A percentile compares a stretch with the other conserved stretches of the same genome.
phyloP scores from a whole-genome alignment of 2,888 invertebrate genomes.

The Aricia artaxerxes region DNA sequence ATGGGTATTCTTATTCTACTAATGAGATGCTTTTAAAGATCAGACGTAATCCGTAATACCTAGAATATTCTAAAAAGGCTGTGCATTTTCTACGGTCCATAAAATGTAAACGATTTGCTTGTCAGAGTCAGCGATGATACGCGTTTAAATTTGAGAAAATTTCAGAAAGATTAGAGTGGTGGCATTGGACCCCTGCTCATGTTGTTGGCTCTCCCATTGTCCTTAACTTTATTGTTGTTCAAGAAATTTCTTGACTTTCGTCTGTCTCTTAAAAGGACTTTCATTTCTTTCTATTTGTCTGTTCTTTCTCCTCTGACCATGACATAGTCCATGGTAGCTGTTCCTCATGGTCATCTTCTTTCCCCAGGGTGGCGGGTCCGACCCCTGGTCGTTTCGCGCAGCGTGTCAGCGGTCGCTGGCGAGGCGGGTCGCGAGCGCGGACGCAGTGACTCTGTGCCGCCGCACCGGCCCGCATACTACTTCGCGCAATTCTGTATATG shows the following conservation, averaged over 20 bases:
- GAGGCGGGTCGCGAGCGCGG: slow-evolving; percentile 75
- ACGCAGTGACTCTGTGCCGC: slow-evolving; percentile 75
- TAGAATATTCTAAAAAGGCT: too few relatives aligned
- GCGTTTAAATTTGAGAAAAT: too few relatives aligned
- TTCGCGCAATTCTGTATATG: slow-evolving; percentile 86
- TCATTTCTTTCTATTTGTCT: not conserved
- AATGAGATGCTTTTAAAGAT: not conserved
- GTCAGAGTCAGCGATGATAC: too few relatives aligned
- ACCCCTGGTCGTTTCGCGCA: slow-evolving; percentile 80
- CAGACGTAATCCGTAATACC: too few relatives aligned
- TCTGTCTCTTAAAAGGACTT: not conserved
- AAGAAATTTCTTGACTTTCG: too few relatives aligned
- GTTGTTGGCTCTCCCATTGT: too few relatives aligned
- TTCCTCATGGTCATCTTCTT: not conserved
- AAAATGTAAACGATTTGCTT: too few relatives aligned
- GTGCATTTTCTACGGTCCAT: too few relatives aligned
- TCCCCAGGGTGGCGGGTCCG: slow-evolving; percentile 74
- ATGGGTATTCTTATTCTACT: slow-evolving; percentile 51
- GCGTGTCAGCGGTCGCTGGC: slow-evolving; percentile 74
- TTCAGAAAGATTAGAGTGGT: too few relatives aligned
- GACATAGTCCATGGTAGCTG: not conserved
- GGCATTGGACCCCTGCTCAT: too few relatives aligned
- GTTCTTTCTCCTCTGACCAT: not conserved
- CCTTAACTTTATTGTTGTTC: too few relatives aligned
- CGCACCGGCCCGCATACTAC: slow-evolving; percentile 81